Conservation (phyloP, 2,113 vertebrate genomes). For the Sceloporus tristichus region DNA sequence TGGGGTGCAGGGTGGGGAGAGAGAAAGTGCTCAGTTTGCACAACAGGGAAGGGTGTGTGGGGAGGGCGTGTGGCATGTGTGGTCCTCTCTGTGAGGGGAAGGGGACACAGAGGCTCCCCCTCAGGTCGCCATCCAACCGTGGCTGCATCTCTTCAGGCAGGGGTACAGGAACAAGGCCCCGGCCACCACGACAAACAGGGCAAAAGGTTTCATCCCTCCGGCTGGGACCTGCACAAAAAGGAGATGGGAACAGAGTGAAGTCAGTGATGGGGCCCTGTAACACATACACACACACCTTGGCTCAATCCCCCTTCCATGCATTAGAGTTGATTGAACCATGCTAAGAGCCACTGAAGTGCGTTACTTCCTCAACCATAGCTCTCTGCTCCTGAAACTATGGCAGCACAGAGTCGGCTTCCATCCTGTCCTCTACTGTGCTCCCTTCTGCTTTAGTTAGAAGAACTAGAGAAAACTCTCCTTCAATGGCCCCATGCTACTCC, state of each 20-base stretch:
- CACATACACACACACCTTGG: no score
- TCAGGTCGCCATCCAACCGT: slow-evolving; percentile 66
- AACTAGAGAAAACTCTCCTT: no score
- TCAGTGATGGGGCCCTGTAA: background rate
- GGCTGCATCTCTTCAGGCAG: slow-evolving; percentile 65
- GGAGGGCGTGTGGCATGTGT: background rate
- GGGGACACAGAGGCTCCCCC: background rate
- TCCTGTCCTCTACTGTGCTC: no score
- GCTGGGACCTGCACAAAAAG: slow-evolving; percentile 41
- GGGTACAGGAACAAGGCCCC: slow-evolving; percentile 78
- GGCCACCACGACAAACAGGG: slow-evolving; percentile 73
- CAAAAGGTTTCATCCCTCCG: slow-evolving; percentile 75
- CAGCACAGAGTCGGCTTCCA: background rate
- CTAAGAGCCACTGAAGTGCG: background rate
- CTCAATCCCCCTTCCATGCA: background rate
- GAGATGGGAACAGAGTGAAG: background rate
- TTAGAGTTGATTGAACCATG: background rate
- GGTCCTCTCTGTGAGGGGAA: background rate
- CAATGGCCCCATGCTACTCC: no score
- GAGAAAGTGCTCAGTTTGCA: background rate
- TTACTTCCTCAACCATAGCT: background rate
- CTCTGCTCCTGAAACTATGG: no score
- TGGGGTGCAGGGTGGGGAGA: background rate
- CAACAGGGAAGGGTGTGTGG: background rate
- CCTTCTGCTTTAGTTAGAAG: background rate